A percentile compares a stretch with the other conserved stretches of the same genome.
Conservation (phyloP, 2,113 vertebrate species). For the Aegithalos caudatus region DNA sequence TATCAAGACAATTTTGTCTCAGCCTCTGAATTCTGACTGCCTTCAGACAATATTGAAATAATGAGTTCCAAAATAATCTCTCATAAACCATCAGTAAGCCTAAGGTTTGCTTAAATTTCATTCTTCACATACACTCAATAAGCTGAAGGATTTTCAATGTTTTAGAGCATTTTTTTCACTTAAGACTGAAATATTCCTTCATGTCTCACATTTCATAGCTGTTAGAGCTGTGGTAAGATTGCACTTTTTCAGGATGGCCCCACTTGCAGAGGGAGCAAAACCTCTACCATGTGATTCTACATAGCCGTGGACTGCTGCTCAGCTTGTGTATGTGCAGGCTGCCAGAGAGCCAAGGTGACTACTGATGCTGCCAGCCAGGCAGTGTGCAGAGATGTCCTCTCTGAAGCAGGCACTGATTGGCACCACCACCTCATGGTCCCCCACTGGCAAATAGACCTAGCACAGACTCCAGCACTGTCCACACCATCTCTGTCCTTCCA, state of each 20-base stretch:
- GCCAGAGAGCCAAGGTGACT: background rate
- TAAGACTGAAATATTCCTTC: background rate
- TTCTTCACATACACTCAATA: background rate
- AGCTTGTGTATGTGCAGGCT: background rate
- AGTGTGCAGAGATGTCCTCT: background rate
- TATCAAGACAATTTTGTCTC: background rate
- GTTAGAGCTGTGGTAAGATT: background rate
- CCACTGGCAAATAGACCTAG: background rate
- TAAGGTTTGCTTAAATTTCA: background rate
- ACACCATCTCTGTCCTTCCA: background rate
- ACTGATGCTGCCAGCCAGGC: background rate
- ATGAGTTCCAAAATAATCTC: background rate
- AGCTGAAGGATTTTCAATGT: background rate
- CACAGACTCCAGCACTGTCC: rapidly evolving
- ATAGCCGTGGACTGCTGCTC: background rate
- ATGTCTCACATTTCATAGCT: rapidly evolving
- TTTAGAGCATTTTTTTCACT: background rate
- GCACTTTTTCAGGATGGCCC: background rate
- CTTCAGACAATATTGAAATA: background rate
- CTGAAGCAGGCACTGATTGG: background rate
- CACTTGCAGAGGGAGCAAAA: background rate
- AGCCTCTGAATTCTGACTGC: background rate
- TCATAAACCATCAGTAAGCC: background rate
- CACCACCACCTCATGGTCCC: background rate
- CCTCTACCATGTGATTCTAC: rapidly evolving